Evolutionary conservation across 2,888 invertebrate species (phyloP), one percentile per base, ranked within the genome.

Genomic region (Conus canariensis): DNA sequence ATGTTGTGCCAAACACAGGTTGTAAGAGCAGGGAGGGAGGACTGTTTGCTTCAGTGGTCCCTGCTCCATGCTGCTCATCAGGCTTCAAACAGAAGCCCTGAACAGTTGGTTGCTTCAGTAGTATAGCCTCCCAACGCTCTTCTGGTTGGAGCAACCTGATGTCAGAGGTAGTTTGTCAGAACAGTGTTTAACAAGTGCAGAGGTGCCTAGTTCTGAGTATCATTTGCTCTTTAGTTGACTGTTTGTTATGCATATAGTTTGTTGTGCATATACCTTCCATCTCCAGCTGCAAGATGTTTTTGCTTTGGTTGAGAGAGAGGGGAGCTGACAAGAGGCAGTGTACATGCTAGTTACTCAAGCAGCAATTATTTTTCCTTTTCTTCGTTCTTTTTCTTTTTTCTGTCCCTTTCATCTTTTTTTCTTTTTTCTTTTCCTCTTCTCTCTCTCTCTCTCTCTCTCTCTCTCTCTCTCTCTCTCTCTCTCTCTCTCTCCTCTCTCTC

Each of bases 101-200:
- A 83, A 58, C 14, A 56, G 82, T 56, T 83, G 58, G 58, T 58
- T 83, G 82, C 82, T 22, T 22, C 22, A 22, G 58, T 1, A 83
- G 58, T 58, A 45, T 58, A 83, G 82, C 25, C 19, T 58, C 7
- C 82, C 19, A 22, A 56, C 19, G 9, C 56, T 58, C 22, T 58
- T 8, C 6, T 25, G 56, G 25, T 7, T 19, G 60, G 60, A 85
- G 85, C 59, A 14, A 19, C 9, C 70, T n/a, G 19, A 2, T 58
- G 67, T 64, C 87, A 45, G 25, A 60, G 25, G 4, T 60, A 30
- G 25, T 85, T 59, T 85, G 85, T n/a, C 25, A 85, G 85, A 85
- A 60, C 60, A 60, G 9, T 85, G 59, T 25, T 25, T 85, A 85
- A 85, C 56, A n/a, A 85, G 85, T 85, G 85, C 85, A 85, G 14